phyloP scores from a whole-genome alignment of 2,113 vertebrate genomes.

The Microtus richardsoni region DNA sequence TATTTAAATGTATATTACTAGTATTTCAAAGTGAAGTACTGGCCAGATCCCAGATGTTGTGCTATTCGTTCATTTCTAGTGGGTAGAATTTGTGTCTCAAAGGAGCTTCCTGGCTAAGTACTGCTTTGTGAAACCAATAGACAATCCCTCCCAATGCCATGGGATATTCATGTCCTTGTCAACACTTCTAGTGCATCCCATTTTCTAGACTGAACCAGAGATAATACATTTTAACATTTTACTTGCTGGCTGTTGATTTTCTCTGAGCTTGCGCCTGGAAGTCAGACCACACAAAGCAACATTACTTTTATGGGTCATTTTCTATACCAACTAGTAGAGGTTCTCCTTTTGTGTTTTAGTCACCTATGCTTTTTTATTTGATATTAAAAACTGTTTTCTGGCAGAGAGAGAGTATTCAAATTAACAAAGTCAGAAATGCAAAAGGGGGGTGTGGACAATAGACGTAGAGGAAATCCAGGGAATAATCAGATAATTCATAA shows the following conservation, averaged over 20 bases:
- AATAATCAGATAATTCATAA: too few species aligned
- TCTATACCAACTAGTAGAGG: background rate
- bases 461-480: too few species aligned
- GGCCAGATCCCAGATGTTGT: background rate
- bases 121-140: background rate
- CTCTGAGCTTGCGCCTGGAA: background rate
- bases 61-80: background rate
- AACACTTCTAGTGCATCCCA: background rate
- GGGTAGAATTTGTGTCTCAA: background rate
- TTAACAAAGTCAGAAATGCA: too few species aligned
- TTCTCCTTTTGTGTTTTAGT: background rate
- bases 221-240: background rate
- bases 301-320: background rate
- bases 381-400: background rate
- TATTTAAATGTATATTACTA: background rate
- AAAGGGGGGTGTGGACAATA: accelerated
- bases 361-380: background rate
- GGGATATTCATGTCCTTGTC: background rate
- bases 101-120: background rate
- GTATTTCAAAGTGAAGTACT: background rate
- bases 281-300: background rate
- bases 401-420: too few species aligned
- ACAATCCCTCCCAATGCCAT: background rate
- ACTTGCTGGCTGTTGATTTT: background rate
- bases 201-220: background rate